These are phyloP conservation scores for Aproaerema taeniolella DNA, from an alignment of 2,888 invertebrate genomes.

Conservation along the genomic window DNA sequence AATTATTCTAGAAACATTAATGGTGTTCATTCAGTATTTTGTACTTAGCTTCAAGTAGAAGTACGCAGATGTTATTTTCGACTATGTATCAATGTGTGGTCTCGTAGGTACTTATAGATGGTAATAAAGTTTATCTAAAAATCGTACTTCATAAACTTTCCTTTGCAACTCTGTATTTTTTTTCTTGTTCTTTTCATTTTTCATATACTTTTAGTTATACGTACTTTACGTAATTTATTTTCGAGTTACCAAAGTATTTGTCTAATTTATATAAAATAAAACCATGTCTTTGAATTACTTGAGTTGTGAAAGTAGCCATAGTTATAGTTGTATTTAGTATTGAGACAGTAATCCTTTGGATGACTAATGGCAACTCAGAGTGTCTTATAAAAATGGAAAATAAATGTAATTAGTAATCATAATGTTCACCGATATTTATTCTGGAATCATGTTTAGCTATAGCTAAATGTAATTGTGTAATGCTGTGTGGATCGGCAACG, in stretches of 20 bases:
- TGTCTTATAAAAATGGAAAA: background rate
- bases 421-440: constrained; percentile 6
- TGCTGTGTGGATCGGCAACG: too few relatives aligned
- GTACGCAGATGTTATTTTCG: constrained; percentile 18
- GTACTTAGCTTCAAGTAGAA: constrained; percentile 30
- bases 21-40: constrained; percentile 33
- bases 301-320: background rate
- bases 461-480: too few relatives aligned
- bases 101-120: constrained; percentile 28
- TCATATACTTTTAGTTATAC: constrained; percentile 33
- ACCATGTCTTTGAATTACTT: constrained; percentile 2
- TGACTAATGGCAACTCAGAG: background rate
- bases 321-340: too few relatives aligned
- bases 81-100: constrained; percentile 22
- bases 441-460: too few relatives aligned
- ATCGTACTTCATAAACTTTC: constrained; percentile 35
- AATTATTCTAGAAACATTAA: constrained; percentile 18
- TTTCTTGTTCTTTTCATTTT: constrained; percentile 26
- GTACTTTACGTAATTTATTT: constrained; percentile 53
- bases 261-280: constrained; percentile 22
- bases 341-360: constrained; percentile 1
- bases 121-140: constrained; percentile 21
- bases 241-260: constrained; percentile 69
- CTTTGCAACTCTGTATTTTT: constrained; percentile 29
- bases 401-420: constrained; percentile 2